Conservation (phyloP, 2,113 vertebrate species). For the Dipodomys merriami region DNA sequence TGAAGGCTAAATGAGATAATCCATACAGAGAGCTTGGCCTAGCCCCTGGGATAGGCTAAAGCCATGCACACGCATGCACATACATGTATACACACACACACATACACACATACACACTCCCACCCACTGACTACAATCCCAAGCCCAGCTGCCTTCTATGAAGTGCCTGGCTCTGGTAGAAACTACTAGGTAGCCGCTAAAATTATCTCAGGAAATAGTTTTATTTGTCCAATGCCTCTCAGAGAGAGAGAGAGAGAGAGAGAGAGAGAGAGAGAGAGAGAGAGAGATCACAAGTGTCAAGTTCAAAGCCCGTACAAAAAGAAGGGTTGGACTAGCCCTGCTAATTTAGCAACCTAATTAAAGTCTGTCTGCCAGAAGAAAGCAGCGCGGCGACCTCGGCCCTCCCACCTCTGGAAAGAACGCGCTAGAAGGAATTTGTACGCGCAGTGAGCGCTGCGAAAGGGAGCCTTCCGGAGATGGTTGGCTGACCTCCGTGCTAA, state of each 20-base stretch:
- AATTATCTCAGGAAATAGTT: not conserved
- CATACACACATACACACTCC: not conserved
- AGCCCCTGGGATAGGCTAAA: not conserved
- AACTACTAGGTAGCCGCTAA: not conserved
- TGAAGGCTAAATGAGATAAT: not conserved
- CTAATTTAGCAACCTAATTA: conserved; percentile 76
- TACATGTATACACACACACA: not conserved
- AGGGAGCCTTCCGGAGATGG: conserved; percentile 50
- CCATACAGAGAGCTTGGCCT: not conserved
- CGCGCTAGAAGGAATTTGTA: not conserved
- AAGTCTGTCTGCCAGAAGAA: conserved; percentile 48
- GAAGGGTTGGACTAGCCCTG: not conserved
- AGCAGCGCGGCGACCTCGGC: conserved; percentile 56
- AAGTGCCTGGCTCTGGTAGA: not conserved
- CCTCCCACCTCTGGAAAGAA: conserved; percentile 71
- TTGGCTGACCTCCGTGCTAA: conserved; percentile 75
- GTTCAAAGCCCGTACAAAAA: not conserved
- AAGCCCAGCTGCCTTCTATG: not conserved
- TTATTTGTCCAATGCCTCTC: not conserved
- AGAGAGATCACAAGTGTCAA: not conserved
- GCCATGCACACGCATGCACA: no score
- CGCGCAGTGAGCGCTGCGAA: conserved; percentile 70
- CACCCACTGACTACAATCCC: not conserved
- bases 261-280: conserved; percentile 13
- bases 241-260: conserved; percentile 23